phyloP scores from a whole-genome alignment of 2,888 invertebrate genomes.

The Neoscelio sp. region DNA sequence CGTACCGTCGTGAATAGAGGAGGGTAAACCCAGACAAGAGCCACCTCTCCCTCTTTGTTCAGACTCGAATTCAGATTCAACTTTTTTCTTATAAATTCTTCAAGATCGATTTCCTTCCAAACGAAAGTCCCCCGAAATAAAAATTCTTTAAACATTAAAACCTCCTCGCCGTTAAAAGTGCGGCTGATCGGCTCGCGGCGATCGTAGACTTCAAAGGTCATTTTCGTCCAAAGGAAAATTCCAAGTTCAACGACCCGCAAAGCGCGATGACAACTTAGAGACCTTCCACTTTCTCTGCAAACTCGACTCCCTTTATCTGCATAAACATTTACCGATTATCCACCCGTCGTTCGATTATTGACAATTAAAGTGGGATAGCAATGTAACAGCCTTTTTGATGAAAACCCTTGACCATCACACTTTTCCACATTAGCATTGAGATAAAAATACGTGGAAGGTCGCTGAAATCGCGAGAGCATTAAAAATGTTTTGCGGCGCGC shows the following conservation, averaged over 20 bases:
- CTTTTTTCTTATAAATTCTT: conserved; percentile 51
- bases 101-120: conserved; percentile 25
- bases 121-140: no score
- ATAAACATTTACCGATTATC: no score
- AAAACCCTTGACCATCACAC: conserved; percentile 27
- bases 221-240: no score
- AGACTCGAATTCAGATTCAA: conserved; percentile 72
- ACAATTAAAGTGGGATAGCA: no score
- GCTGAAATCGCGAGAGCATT: conserved; percentile 44
- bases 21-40: conserved; percentile 80
- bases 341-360: no score
- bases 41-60: conserved; percentile 75
- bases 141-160: no score
- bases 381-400: no score
- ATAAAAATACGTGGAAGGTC: conserved; percentile 60
- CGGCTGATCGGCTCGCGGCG: no score
- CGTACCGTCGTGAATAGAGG: conserved; percentile 74
- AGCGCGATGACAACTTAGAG: not conserved
- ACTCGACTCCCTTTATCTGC: no score
- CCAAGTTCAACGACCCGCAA: conserved; percentile 26
- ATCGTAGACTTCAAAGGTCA: no score
- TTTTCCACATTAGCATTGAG: conserved; percentile 34
- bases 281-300: not conserved
- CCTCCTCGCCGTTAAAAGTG: no score
- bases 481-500: conserved; percentile 39